These are phyloP conservation scores for Malacosoma neustria DNA, from an alignment of 2,888 invertebrate species.

Conservation along the genomic window DNA sequence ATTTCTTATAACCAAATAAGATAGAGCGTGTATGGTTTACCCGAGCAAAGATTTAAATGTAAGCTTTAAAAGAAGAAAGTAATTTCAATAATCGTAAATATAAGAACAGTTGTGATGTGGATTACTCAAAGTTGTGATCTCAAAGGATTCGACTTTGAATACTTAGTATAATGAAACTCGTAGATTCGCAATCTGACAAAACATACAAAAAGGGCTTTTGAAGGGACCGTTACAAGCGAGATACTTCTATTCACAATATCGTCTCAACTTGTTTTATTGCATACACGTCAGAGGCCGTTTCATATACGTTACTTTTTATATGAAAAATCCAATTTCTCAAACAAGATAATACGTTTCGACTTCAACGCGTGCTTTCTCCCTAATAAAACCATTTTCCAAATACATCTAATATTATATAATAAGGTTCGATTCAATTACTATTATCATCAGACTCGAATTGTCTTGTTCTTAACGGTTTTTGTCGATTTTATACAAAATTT, in stretches of 20 bases:
- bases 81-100: too few relatives aligned
- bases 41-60: too few relatives aligned
- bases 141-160: constrained; percentile 19
- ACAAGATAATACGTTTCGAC: constrained; percentile 36
- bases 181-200: constrained; percentile 13
- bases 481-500: too few relatives aligned
- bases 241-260: constrained; percentile 28
- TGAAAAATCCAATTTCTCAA: constrained; percentile 43
- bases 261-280: constrained; percentile 31
- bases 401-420: constrained; percentile 4
- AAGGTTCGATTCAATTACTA: constrained; percentile 7
- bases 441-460: too few relatives aligned
- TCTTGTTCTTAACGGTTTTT: too few relatives aligned
- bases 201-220: constrained; percentile 13
- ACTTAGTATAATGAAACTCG: constrained; percentile 3
- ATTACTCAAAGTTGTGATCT: constrained; percentile 7
- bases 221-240: constrained; percentile 17
- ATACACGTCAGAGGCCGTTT: constrained; percentile 28
- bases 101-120: too few relatives aligned
- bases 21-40: too few relatives aligned
- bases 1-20: too few relatives aligned
- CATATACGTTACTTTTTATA: constrained; percentile 30
- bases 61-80: too few relatives aligned
- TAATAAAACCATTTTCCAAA: constrained; percentile 55
- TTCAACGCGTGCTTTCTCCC: constrained; percentile 49